Conservation (phyloP, 2,888 invertebrate genomes). For the Pristionchus arcanus region DNA sequence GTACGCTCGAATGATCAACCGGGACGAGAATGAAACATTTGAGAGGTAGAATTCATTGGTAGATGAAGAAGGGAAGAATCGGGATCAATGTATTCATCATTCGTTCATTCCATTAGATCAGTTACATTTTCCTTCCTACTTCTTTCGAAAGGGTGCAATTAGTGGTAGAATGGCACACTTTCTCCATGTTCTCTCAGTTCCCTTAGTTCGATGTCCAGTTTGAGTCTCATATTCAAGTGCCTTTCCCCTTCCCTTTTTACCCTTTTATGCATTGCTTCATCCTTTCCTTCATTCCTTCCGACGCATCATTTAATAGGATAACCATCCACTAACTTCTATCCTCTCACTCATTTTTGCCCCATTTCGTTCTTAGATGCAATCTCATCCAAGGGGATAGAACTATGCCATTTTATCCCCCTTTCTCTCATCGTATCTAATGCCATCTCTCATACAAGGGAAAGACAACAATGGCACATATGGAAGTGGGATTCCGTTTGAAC, state of each 20-base stretch:
- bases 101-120: not conserved
- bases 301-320: constrained; percentile 37
- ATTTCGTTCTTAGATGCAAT: constrained; percentile 37
- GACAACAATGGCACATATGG: not conserved
- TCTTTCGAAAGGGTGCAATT: not conserved
- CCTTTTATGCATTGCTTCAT: not conserved
- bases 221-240: constrained; percentile 37
- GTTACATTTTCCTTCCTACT: not conserved
- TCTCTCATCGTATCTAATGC: not conserved
- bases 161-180: not conserved
- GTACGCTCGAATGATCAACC: constrained; percentile 41
- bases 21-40: constrained; percentile 28
- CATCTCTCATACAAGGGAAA: not conserved
- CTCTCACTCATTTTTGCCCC: constrained; percentile 25
- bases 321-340: constrained; percentile 30
- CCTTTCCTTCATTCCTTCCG: constrained; percentile 2
- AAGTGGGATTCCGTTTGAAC: not conserved
- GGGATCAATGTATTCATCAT: not conserved
- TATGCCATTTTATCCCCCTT: not conserved
- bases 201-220: constrained; percentile 23
- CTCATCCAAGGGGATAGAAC: constrained; percentile 4
- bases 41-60: not conserved
- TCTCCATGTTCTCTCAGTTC: not conserved
- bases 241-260: constrained; percentile 5
- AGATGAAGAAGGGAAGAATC: not conserved